phyloP scores from a whole-genome alignment of 2,797 vertebrate genomes.

The Sparus aurata region DNA sequence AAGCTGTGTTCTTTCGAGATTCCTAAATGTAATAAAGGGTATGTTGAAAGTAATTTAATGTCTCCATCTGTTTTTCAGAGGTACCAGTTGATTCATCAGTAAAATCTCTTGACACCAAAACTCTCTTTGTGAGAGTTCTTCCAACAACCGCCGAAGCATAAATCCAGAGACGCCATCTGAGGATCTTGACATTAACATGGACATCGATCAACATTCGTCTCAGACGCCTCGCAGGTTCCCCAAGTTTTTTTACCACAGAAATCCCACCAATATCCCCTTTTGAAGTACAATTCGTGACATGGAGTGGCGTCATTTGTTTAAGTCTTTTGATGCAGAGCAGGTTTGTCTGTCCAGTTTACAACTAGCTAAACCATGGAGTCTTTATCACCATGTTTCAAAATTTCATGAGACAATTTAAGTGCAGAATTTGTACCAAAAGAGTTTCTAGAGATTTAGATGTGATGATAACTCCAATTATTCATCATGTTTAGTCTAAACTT shows the following conservation, averaged over 20 bases:
- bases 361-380: conserved; percentile 13
- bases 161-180: conserved; percentile 37
- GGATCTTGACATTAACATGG: background rate
- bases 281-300: conserved; percentile 9
- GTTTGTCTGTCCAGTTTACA: conserved; percentile 46
- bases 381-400: conserved; percentile 13
- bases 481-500: background rate
- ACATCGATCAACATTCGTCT: conserved; percentile 31
- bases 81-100: conserved; percentile 87
- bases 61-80: conserved; percentile 83
- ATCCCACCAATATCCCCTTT: conserved; percentile 1
- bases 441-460: conserved; percentile 11
- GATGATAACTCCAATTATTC: conserved; percentile 8
- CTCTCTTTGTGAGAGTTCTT: conserved; percentile 89
- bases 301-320: conserved; percentile 6
- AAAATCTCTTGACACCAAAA: conserved; percentile 92
- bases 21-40: background rate
- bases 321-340: conserved; percentile 25
- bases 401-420: background rate
- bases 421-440: background rate
- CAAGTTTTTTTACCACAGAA: conserved; percentile 28
- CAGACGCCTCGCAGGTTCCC: conserved; percentile 17
- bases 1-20: background rate
- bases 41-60: background rate
- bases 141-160: conserved; percentile 91